phyloP scores from a whole-genome alignment of 2,888 invertebrate genomes.

The Allacma fusca region DNA sequence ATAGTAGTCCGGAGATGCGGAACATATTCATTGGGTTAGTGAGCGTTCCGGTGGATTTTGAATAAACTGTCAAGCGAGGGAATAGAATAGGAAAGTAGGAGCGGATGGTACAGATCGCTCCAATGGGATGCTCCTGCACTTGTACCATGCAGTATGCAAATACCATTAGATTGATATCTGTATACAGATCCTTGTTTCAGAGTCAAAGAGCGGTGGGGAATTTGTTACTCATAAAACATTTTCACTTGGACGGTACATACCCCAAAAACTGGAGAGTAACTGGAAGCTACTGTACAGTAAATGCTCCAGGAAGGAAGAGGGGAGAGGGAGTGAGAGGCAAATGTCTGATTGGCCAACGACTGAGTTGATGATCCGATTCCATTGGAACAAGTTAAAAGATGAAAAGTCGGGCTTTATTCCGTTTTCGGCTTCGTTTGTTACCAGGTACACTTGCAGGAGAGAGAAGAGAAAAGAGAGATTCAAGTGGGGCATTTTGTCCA shows the following conservation, averaged over 20 bases:
- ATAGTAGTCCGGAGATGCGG: neutral
- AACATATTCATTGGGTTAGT: conserved; percentile 14
- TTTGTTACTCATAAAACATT: too few relatives aligned
- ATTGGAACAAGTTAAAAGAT: conserved; percentile 19
- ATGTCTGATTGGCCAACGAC: conserved; percentile 33
- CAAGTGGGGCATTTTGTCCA: conserved; percentile 43
- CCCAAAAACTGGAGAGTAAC: too few relatives aligned
- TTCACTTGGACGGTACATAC: too few relatives aligned
- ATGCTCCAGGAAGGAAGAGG: neutral
- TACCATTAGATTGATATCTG: too few relatives aligned
- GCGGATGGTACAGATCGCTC: too few relatives aligned
- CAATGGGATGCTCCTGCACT: too few relatives aligned
- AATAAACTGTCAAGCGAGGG: neutral
- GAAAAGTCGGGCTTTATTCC: conserved; percentile 16
- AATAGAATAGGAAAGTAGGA: too few relatives aligned
- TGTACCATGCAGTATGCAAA: too few relatives aligned
- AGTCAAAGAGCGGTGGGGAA: too few relatives aligned
- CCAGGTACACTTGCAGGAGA: conserved; percentile 21
- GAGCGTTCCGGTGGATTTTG: conserved; percentile 13
- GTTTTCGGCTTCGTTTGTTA: conserved; percentile 32
- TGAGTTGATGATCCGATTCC: conserved; percentile 40
- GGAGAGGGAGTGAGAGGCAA: conserved; percentile 1
- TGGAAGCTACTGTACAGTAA: too few relatives aligned
- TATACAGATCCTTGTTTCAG: too few relatives aligned
- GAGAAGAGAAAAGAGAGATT: conserved; percentile 29